phyloP scores from a whole-genome alignment of 2,113 vertebrate species.

The Sula dactylatra region DNA sequence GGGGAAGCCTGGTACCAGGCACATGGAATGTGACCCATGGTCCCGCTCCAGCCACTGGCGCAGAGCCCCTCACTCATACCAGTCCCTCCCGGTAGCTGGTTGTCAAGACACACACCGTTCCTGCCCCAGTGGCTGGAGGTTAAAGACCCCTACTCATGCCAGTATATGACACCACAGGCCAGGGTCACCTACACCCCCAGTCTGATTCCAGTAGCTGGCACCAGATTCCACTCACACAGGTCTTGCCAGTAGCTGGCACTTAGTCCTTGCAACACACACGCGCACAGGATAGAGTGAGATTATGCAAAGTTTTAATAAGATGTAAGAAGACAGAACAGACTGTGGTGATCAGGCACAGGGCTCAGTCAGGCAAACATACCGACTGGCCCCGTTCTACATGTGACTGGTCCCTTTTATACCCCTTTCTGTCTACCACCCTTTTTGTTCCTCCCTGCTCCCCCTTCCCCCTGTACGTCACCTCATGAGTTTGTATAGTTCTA shows the following conservation, averaged over 20 bases:
- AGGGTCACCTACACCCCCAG: background rate
- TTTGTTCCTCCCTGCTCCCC: background rate
- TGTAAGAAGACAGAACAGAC: background rate
- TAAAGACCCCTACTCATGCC: background rate
- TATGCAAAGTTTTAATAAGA: background rate
- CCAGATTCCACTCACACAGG: background rate
- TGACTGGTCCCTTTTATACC: background rate
- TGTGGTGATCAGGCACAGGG: background rate
- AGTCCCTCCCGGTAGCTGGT: background rate
- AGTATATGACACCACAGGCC: background rate
- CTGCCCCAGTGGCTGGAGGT: background rate
- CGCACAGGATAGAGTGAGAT: background rate
- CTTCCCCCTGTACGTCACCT: background rate
- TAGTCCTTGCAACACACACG: background rate
- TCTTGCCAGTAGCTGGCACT: background rate
- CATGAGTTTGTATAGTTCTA: background rate
- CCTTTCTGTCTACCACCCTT: background rate
- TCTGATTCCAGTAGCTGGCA: too few relatives aligned
- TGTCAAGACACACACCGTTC: background rate
- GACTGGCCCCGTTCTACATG: background rate
- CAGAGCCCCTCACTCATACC: background rate
- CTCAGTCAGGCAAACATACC: background rate
- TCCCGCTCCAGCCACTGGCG: background rate
- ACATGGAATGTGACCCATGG: background rate
- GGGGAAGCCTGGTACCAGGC: background rate